Conservation (phyloP, 2,797 vertebrate species). For the Characodon lateralis region DNA sequence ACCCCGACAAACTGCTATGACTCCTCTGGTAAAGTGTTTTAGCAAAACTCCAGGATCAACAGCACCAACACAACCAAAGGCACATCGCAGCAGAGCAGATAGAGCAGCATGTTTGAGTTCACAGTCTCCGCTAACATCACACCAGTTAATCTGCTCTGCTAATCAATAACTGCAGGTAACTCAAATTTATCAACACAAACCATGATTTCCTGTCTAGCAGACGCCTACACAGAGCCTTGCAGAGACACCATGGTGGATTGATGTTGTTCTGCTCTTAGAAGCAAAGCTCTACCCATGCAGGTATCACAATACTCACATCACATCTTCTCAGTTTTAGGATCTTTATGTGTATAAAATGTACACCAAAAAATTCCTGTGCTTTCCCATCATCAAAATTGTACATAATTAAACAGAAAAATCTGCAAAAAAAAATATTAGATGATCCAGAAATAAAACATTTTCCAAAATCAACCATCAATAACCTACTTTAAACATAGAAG, state of each 20-base stretch:
- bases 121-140: neutral
- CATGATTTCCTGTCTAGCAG: neutral
- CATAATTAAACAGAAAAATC: neutral
- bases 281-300: neutral
- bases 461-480: neutral
- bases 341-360: neutral
- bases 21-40: neutral
- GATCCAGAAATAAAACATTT: neutral
- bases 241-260: neutral
- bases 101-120: neutral
- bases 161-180: conserved; percentile 8
- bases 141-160: conserved; percentile 1
- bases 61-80: neutral
- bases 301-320: neutral
- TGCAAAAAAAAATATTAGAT: neutral
- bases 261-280: conserved; percentile 1
- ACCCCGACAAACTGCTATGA: neutral
- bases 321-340: neutral
- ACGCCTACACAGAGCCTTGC: neutral
- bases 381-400: neutral
- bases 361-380: neutral
- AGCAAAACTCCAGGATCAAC: neutral
- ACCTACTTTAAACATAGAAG: neutral
- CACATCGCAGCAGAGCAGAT: neutral
- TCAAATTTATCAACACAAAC: conserved; percentile 5